A percentile compares a stretch with the other conserved stretches of the same genome.
Conservation (phyloP, 2,113 vertebrate genomes). For the Eudorcas thomsonii region DNA sequence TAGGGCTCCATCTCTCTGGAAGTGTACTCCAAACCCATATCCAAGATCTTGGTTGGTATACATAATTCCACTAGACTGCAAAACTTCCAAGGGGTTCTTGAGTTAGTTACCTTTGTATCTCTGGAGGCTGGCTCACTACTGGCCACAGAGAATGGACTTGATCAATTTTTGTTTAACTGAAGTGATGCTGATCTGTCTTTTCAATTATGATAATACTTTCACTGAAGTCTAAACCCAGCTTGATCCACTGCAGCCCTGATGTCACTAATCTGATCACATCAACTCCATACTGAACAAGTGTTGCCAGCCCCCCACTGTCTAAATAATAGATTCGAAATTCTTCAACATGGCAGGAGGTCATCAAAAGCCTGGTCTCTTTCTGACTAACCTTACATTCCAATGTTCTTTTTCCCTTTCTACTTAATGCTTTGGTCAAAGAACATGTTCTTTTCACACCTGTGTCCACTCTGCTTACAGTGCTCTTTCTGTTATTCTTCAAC, state of each 20-base stretch:
- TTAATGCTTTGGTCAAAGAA: background rate
- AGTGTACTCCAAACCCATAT: accelerated
- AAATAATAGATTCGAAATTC: background rate
- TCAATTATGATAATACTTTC: background rate
- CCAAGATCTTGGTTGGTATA: background rate
- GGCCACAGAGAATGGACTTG: background rate
- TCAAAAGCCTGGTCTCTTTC: background rate
- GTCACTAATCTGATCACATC: background rate
- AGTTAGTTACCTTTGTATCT: background rate
- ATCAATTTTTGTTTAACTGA: background rate
- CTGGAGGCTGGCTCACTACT: background rate
- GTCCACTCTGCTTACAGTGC: background rate
- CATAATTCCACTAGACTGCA: background rate
- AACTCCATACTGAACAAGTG: background rate
- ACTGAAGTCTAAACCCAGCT: background rate
- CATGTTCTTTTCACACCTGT: background rate
- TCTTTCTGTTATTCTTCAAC: background rate
- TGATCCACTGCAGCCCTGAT: background rate
- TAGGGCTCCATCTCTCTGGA: accelerated
- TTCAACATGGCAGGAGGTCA: background rate
- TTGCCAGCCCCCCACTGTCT: background rate
- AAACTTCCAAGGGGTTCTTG: background rate
- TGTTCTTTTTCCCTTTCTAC: background rate
- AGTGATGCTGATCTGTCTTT: background rate
- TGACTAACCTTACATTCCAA: background rate